Conservation (phyloP, 2,888 invertebrate species). For the Leucophora obtusa region DNA sequence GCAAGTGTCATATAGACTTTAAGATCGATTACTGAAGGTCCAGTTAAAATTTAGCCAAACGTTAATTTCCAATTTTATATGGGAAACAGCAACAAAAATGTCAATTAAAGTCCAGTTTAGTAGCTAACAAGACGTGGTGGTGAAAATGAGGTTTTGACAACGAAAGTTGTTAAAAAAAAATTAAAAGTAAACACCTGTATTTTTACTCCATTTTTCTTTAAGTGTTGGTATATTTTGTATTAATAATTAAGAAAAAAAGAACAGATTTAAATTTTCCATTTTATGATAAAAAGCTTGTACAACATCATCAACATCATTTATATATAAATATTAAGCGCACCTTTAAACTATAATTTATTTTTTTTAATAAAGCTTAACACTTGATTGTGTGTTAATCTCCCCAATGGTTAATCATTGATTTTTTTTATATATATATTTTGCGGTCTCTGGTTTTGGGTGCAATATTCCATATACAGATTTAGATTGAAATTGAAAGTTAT, state of each 20-base stretch:
- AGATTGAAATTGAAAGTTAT: conserved; percentile 59
- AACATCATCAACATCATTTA: conserved; percentile 3
- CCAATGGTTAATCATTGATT: conserved; percentile 34
- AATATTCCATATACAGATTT: conserved; percentile 31
- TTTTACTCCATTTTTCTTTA: too few relatives aligned
- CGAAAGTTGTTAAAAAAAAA: too few relatives aligned
- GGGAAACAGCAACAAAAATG: too few relatives aligned
- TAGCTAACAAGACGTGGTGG: too few relatives aligned
- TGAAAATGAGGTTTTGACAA: too few relatives aligned
- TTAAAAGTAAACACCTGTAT: too few relatives aligned
- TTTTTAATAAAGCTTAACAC: conserved; percentile 41
- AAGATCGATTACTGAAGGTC: too few relatives aligned
- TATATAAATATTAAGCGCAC: not conserved
- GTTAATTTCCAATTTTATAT: too few relatives aligned
- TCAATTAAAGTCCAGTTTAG: too few relatives aligned
- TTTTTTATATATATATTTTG: conserved; percentile 25
- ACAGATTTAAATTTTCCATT: conserved; percentile 8
- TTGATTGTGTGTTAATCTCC: conserved; percentile 53
- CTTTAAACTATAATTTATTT: conserved; percentile 11
- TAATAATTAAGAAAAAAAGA: not conserved
- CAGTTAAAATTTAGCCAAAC: too few relatives aligned
- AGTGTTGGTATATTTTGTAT: not conserved
- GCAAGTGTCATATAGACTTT: too few relatives aligned
- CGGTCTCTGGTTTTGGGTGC: conserved; percentile 27
- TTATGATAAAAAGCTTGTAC: conserved; percentile 16